These are phyloP conservation scores for Perca schrenkii DNA, from an alignment of 2,113 vertebrate species.

Conservation along the genomic window DNA sequence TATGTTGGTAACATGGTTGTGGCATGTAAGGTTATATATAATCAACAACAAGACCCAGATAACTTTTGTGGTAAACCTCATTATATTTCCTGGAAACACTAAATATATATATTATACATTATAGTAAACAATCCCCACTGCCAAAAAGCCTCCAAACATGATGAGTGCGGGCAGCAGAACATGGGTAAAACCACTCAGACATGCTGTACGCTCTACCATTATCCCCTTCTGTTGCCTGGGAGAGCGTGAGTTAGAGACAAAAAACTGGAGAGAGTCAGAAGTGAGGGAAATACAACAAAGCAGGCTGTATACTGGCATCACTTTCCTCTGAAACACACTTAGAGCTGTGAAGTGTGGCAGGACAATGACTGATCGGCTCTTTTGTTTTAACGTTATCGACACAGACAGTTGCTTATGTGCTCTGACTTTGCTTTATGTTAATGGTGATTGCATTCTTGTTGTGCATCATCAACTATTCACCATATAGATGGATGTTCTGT, in stretches of 20 bases:
- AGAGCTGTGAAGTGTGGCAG: slow-evolving; percentile 13
- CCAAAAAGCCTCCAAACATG: slow-evolving; percentile 33
- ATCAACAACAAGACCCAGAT: not conserved
- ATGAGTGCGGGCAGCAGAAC: slow-evolving; percentile 30
- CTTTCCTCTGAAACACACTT: slow-evolving; percentile 47
- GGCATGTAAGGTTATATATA: not conserved
- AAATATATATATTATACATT: not conserved
- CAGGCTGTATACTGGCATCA: slow-evolving; percentile 49
- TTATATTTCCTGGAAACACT: slow-evolving; percentile 3
- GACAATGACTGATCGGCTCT: slow-evolving; percentile 40
- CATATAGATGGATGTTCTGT: not conserved
- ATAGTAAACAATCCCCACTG: slow-evolving; percentile 22
- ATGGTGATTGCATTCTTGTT: not conserved
- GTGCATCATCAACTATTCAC: slow-evolving; percentile 9
- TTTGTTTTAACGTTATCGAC: slow-evolving; percentile 59
- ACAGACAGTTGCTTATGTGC: slow-evolving; percentile 11
- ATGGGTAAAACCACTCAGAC: slow-evolving; percentile 39
- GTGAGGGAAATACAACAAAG: slow-evolving; percentile 27
- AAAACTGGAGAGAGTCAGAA: slow-evolving; percentile 16
- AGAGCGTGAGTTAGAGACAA: slow-evolving; percentile 24
- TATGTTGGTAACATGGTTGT: not conserved
- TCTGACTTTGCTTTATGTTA: slow-evolving; percentile 12
- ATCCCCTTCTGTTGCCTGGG: slow-evolving; percentile 37
- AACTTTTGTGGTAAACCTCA: not conserved
- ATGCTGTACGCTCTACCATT: slow-evolving; percentile 19